These are phyloP conservation scores for Rhinophrynus dorsalis DNA, from an alignment of 2,797 vertebrate species.

Conservation along the genomic window DNA sequence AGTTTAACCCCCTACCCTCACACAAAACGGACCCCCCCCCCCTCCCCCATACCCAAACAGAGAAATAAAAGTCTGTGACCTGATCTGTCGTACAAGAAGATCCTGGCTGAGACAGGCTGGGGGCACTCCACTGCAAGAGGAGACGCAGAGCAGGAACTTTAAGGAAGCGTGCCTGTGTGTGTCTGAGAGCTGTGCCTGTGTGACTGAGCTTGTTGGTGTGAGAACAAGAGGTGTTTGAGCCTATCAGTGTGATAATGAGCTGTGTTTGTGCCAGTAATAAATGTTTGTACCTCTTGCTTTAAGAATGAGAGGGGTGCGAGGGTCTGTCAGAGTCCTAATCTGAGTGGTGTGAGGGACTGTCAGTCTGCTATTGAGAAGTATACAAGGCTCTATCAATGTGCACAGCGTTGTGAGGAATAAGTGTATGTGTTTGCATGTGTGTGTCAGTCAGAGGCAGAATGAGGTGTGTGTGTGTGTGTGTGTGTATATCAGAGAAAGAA, in stretches of 20 bases:
- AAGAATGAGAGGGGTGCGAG: too few relatives aligned
- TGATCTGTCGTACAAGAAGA: constrained; percentile 59
- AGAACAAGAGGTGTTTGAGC: background rate
- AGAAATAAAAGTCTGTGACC: constrained; percentile 61
- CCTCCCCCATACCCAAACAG: background rate
- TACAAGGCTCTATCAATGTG: too few relatives aligned
- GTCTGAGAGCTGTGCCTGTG: background rate
- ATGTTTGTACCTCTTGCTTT: too few relatives aligned
- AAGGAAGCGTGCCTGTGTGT: constrained; percentile 8
- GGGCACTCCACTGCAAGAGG: constrained; percentile 44
- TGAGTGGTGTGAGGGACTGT: too few relatives aligned
- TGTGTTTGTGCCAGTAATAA: background rate
- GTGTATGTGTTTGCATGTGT: too few relatives aligned
- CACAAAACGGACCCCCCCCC: constrained; percentile 19
- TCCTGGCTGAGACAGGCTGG: constrained; percentile 39
- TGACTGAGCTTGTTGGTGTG: background rate
- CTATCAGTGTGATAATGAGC: constrained; percentile 9
- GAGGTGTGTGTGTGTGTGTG: too few relatives aligned
- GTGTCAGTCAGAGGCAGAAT: too few relatives aligned
- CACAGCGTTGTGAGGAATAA: too few relatives aligned
- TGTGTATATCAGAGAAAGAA: too few relatives aligned
- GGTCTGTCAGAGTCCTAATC: too few relatives aligned
- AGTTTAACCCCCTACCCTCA: background rate
- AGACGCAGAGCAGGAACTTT: constrained; percentile 1
- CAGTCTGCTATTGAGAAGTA: too few relatives aligned